Percentiles rank a stretch among this genome's conserved stretches.
phyloP scores from a whole-genome alignment of 2,797 vertebrate genomes.

The Poecilia picta region DNA sequence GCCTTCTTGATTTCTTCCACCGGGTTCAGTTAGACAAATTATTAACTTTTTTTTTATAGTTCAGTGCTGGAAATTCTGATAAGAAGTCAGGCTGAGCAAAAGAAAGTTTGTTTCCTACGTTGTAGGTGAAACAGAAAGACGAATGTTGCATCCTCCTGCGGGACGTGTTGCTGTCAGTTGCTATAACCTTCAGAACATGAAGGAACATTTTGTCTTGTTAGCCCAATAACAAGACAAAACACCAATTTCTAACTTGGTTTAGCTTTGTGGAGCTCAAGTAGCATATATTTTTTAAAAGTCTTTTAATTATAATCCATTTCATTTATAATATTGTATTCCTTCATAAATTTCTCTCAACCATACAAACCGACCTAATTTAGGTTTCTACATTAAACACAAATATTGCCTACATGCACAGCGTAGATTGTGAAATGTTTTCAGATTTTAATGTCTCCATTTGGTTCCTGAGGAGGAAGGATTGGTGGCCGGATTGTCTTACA shows the following conservation, averaged over 20 bases:
- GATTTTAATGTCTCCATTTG: not conserved
- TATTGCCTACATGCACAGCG: not conserved
- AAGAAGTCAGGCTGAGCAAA: constrained; percentile 25
- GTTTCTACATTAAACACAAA: not conserved
- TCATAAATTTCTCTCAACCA: not conserved
- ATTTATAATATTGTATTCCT: not conserved
- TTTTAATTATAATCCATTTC: not conserved
- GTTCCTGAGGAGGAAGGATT: not conserved
- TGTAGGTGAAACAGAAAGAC: constrained; percentile 25
- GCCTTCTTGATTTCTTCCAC: not conserved
- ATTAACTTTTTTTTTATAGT: not conserved
- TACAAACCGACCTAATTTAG: not conserved
- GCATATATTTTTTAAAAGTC: not conserved
- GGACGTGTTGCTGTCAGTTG: constrained; percentile 13
- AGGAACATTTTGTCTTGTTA: not conserved
- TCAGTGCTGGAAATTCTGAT: not conserved
- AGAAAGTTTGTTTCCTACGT: constrained; percentile 21
- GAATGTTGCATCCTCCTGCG: constrained; percentile 1
- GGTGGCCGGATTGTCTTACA: not conserved
- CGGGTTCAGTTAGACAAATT: not conserved
- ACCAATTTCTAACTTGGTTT: not conserved
- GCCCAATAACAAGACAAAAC: not conserved
- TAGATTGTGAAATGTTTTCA: not conserved
- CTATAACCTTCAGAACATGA: constrained; percentile 1
- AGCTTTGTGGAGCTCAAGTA: not conserved